phyloP scores from a whole-genome alignment of 2,888 invertebrate species.

The Andrena dorsata region DNA sequence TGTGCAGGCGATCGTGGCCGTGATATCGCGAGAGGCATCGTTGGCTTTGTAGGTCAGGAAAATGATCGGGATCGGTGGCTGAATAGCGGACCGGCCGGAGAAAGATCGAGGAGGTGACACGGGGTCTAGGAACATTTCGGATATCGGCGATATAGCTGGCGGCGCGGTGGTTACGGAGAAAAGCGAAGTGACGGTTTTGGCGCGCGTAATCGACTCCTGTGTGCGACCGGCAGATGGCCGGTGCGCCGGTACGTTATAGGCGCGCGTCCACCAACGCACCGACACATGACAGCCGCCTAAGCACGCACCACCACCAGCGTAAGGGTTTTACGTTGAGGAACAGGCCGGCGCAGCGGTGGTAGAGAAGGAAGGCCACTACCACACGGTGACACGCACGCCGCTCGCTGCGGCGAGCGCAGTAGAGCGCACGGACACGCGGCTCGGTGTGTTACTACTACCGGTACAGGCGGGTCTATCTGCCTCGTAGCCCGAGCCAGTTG shows the following conservation, averaged over 20 bases:
- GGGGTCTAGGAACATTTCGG: constrained; percentile 64
- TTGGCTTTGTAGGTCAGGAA: background rate
- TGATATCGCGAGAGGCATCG: background rate
- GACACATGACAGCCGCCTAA: constrained; percentile 66
- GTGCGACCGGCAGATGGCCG: constrained; percentile 83
- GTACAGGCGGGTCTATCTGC: constrained; percentile 68
- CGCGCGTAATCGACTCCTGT: constrained; percentile 80
- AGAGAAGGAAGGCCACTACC: constrained; percentile 49
- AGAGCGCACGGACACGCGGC: constrained; percentile 67
- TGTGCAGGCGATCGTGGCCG: constrained; percentile 15
- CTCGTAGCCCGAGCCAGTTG: constrained; percentile 74
- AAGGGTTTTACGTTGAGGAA: constrained; percentile 42
- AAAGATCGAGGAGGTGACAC: constrained; percentile 29
- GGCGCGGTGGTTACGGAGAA: constrained; percentile 77
- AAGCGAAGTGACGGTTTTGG: constrained; percentile 79
- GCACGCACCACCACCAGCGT: constrained; percentile 54
- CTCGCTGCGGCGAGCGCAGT: constrained; percentile 43
- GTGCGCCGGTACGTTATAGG: constrained; percentile 77
- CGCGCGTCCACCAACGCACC: constrained; percentile 65
- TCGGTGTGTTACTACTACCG: constrained; percentile 59
- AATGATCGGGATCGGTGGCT: background rate
- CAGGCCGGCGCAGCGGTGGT: constrained; percentile 26
- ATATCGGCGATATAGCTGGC: constrained; percentile 68
- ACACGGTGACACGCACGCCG: constrained; percentile 29
- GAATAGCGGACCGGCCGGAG: background rate